Evolutionary conservation across 35 echinoderm and acorn worm genomes (phyloP), one percentile per base, ranked within the genome.

Genomic region (Apostichopus parvimensis): DNA sequence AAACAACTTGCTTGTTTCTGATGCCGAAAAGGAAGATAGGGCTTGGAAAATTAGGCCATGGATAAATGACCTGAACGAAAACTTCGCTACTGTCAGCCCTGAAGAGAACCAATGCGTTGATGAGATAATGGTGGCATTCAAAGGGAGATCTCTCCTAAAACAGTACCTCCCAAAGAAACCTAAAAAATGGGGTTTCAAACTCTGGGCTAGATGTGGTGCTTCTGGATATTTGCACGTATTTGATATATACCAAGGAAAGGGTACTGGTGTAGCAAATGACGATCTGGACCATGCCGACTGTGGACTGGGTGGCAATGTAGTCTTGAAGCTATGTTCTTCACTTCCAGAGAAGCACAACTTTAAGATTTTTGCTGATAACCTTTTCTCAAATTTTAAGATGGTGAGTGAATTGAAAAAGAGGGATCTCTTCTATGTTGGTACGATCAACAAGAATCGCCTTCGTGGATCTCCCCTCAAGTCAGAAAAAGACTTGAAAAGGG

Each of bases 51-150:
- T 89, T 79, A 3, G 70, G 5, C 83, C 82, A 13, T 93, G 61
- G 14, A 13, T 93, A 52, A 25, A 90, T 0, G 53, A 1, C 5
- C 61, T 76, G 11, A 11, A 18, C 13, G 11, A 13, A 5, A 90
- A 55, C 77, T 15, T 54, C 2, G 12, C 11, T 10, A 53, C 24
- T 6, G 66, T 77, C 8, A 54, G 54, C 4, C 12, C 8, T 9
- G 82, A 87, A n/a, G 92, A 93, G 20, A 8, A 93, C 26, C 22
- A 87, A 6, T 23, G 62, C 28, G 14, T 93, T 0, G 82, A 93
- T 76, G 82, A 93, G 57, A 93, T 93, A 26, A 93, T 88, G 82
- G 71, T 88, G 0, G 61, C 58, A 22, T 92, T 92, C 24, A 86
- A 85, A 58, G 91, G 71, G 1, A 14, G 71, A 73, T 73, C 77